A percentile compares a stretch with the other conserved stretches of the same genome.
Evolutionary conservation across 1,140 invertebrate genomes (phyloP).

Genomic region (Habropoda laboriosa): DNA sequence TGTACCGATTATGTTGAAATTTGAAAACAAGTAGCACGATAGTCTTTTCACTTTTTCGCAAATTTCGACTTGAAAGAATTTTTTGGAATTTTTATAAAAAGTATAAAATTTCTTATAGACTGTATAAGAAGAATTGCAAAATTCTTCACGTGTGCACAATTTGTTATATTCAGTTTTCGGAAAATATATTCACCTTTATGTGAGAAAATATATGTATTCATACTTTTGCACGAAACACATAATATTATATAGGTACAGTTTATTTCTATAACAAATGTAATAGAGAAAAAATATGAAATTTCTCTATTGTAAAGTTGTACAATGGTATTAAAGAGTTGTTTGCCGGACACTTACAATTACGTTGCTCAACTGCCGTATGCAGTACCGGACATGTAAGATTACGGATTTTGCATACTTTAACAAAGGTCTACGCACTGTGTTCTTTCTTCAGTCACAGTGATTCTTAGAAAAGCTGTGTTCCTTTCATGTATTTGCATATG

Average conservation of each 20-base stretch:
- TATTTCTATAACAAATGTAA: not conserved
- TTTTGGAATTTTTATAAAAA: not conserved
- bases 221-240: not conserved
- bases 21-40: not conserved
- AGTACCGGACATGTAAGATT: conserved; percentile 20
- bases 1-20: not conserved
- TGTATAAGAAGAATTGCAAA: no score
- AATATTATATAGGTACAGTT: not conserved
- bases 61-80: not conserved
- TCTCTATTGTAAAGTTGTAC: conserved; percentile 3
- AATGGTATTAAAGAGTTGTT: not conserved
- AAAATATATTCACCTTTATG: no score
- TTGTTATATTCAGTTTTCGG: no score
- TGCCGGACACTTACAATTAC: conserved; percentile 24
- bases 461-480: not conserved
- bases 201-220: no score
- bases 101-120: no score
- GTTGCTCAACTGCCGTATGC: not conserved
- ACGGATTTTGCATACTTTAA: conserved; percentile 35
- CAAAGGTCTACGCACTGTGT: not conserved
- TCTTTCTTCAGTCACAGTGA: not conserved
- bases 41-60: not conserved
- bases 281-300: not conserved
- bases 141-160: no score
- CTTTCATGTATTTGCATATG: no score